These are phyloP conservation scores for Tricholaema leucomelas DNA, from an alignment of 2,113 vertebrate genomes.

Conservation along the genomic window DNA sequence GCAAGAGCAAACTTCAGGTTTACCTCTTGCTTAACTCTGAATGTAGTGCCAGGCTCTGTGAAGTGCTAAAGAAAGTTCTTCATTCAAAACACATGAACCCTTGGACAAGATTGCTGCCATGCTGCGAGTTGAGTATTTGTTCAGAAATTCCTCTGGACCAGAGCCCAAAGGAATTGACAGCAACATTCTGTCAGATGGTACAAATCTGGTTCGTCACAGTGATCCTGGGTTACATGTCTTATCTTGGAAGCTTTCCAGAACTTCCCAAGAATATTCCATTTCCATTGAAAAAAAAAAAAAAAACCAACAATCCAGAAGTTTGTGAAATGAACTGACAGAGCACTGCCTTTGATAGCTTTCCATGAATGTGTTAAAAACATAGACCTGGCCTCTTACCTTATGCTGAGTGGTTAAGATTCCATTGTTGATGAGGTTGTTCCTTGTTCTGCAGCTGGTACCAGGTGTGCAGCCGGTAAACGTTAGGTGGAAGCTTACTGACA, in stretches of 20 bases:
- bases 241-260: neutral
- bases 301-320: too few relatives aligned
- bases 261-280: neutral
- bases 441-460: neutral
- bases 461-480: neutral
- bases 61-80: neutral
- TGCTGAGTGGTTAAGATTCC: neutral
- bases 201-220: neutral
- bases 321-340: neutral
- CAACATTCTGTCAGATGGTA: neutral
- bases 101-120: neutral
- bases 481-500: neutral
- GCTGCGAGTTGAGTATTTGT: neutral
- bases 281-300: neutral
- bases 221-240: neutral
- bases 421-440: neutral
- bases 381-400: neutral
- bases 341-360: neutral
- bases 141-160: slow-evolving; percentile 4
- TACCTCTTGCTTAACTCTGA: neutral
- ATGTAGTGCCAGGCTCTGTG: neutral
- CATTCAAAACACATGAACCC: neutral
- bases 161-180: neutral
- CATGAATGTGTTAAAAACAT: neutral
- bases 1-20: neutral